Evolutionary conservation across 2,888 invertebrate genomes (phyloP).

Genomic region (Tetropium fuscum): DNA sequence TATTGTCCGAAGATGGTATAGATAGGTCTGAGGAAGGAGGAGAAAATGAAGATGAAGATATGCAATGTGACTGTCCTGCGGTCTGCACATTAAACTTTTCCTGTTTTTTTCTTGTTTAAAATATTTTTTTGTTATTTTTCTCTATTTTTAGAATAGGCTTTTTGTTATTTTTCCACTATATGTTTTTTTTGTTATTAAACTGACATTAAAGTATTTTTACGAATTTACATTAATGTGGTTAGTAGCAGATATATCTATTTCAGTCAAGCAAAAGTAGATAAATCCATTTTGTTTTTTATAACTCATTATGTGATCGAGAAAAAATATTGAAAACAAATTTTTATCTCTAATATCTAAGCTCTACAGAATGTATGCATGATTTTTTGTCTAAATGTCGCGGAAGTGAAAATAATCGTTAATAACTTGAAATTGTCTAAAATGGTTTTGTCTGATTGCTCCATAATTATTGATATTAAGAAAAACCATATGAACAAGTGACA

Average conservation of each 20-base stretch:
- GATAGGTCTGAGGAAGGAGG: too few species aligned
- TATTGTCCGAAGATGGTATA: background rate
- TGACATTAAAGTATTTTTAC: too few species aligned
- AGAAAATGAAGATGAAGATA: background rate
- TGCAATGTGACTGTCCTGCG: background rate
- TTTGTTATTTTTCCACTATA: too few species aligned
- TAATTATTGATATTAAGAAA: too few species aligned
- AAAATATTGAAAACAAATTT: background rate
- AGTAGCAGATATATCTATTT: too few species aligned
- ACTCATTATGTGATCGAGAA: background rate
- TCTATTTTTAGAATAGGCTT: too few species aligned
- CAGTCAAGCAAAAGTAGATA: background rate
- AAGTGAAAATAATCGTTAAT: background rate
- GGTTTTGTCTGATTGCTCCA: constrained; percentile 1
- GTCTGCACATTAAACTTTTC: too few species aligned
- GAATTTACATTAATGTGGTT: too few species aligned
- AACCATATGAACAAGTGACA: background rate
- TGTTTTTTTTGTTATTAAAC: too few species aligned
- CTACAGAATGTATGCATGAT: background rate
- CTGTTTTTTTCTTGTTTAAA: too few species aligned
- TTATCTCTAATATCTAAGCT: background rate
- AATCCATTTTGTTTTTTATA: background rate
- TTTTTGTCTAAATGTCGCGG: background rate
- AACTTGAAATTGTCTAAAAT: background rate
- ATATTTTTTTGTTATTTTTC: too few species aligned